Base-by-base conservation (phyloP, 2,797 vertebrate species). In the Otus scops region DNA sequence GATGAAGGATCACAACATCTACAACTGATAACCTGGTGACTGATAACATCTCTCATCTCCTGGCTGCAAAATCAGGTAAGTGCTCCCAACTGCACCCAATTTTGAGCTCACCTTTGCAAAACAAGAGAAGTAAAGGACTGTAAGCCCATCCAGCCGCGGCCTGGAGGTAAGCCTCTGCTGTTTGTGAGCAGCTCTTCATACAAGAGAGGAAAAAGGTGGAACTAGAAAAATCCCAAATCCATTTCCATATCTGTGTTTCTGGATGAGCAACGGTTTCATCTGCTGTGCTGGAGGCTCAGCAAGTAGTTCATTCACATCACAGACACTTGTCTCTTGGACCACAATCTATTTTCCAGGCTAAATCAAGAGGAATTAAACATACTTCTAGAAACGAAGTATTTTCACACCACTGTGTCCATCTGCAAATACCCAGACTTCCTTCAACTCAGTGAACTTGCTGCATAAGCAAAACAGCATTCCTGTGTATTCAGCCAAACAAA, bases 1-100 rank as follows among this genome's bases (percentile, higher is more conserved):
- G 16, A 75, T 0, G 2, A 13, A 56, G 3, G 11, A 11, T 32
- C 45, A 36, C 1, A 0, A 68, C 7, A 56, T 0, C 4, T 4
- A n/a, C 48, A 60, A 39, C 11, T 34, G 54, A 28, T 28, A 22
- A 50, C 3, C 16, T 3, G 5, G 7, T 14, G 61, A 83, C 6
- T 3, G 9, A 0, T 7, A 73, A 24, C 14, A 30, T 34, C 24
- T 60, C 45, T n/a, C 13, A 59, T 43, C 9, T 39, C 34, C 30
- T 17, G 41, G 13, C 34, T 88, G 54, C 38, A 92, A 79, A 61
- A 78, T 7, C 65, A 61, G 32, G 4, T 53, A 45, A 38, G 8
- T 13, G 27, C 20, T 53, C 50, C 27, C n/a, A 69, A 17, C 7
- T 8, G 27, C 23, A 28, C 1, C 1, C 9, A 30, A 57, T 63